A percentile compares a stretch with the other conserved stretches of the same genome.
Evolutionary conservation across 1,140 invertebrate species (phyloP).

Genomic region (Pseudomyrmex gracilis): DNA sequence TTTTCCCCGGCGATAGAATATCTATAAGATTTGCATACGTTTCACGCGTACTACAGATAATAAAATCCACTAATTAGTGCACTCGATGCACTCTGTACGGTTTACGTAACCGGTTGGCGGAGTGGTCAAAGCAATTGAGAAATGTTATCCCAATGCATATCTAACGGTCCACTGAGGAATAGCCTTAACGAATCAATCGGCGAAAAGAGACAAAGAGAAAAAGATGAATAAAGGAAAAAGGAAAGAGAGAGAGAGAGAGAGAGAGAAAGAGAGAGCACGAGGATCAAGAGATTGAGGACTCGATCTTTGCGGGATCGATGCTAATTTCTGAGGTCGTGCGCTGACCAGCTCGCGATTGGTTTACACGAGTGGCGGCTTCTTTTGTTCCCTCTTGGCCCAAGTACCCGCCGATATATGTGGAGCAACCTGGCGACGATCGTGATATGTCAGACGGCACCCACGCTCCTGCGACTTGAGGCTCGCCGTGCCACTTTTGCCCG

Average conservation of each 20-base stretch:
- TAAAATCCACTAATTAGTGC: conserved; percentile 28
- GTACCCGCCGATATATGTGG: conserved; percentile 67
- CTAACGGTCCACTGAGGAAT: conserved; percentile 47
- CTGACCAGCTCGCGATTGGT: conserved; percentile 62
- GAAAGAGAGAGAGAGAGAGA: neutral
- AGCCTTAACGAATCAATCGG: conserved; percentile 67
- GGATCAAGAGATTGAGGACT: conserved; percentile 65
- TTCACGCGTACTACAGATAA: neutral
- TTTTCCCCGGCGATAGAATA: too few relatives aligned
- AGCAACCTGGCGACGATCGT: conserved; percentile 73
- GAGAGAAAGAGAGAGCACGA: conserved; percentile 16
- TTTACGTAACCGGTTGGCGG: conserved; percentile 9
- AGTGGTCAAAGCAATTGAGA: conserved; percentile 33
- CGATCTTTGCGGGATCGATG: conserved; percentile 67
- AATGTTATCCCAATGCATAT: conserved; percentile 14
- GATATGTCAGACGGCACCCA: conserved; percentile 73
- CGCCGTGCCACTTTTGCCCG: conserved; percentile 67
- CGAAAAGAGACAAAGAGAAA: neutral
- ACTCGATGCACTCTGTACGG: neutral
- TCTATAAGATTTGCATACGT: too few relatives aligned
- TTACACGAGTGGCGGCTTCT: conserved; percentile 62
- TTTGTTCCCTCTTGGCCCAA: conserved; percentile 69
- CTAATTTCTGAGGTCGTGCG: conserved; percentile 72
- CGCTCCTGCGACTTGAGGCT: conserved; percentile 69
- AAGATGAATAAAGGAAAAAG: conserved; percentile 4